Conservation (phyloP, 2,797 vertebrate species). For the Gouania willdenowi region DNA sequence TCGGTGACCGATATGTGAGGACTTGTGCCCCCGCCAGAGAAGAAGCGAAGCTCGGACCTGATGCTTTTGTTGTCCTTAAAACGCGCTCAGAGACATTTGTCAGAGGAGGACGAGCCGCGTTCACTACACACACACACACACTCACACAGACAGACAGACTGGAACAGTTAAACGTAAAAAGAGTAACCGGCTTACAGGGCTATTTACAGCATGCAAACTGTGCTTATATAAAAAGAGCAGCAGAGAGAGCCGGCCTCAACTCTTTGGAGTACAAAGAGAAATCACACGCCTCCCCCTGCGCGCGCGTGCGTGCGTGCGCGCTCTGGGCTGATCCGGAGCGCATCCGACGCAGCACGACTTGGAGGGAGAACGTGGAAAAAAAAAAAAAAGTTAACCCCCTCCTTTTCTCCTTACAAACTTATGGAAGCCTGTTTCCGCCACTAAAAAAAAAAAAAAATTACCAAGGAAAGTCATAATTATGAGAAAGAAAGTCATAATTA, state of each 20-base stretch:
- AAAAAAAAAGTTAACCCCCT: not conserved
- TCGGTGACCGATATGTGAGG: not conserved
- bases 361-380: too few relatives aligned
- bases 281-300: too few relatives aligned
- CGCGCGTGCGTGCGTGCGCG: conserved; percentile 55
- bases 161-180: conserved; percentile 3
- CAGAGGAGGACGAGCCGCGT: conserved; percentile 28
- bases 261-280: conserved; percentile 66
- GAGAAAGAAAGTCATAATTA: too few relatives aligned
- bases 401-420: not conserved
- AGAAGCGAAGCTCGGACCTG: conserved; percentile 23
- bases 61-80: conserved; percentile 47
- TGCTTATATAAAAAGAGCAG: conserved; percentile 20
- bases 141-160: conserved; percentile 1
- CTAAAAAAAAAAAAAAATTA: too few relatives aligned
- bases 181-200: conserved; percentile 41
- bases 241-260: conserved; percentile 32
- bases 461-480: too few relatives aligned
- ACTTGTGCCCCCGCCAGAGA: not conserved
- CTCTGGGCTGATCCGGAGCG: conserved; percentile 30
- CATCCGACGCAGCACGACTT: conserved; percentile 29
- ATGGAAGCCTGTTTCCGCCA: too few relatives aligned
- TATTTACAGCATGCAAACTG: conserved; percentile 51
- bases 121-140: conserved; percentile 5
- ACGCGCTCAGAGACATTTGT: conserved; percentile 23